Evolutionary conservation across 2,113 vertebrate species (phyloP).

Genomic region (Sylvilagus bachmani): DNA sequence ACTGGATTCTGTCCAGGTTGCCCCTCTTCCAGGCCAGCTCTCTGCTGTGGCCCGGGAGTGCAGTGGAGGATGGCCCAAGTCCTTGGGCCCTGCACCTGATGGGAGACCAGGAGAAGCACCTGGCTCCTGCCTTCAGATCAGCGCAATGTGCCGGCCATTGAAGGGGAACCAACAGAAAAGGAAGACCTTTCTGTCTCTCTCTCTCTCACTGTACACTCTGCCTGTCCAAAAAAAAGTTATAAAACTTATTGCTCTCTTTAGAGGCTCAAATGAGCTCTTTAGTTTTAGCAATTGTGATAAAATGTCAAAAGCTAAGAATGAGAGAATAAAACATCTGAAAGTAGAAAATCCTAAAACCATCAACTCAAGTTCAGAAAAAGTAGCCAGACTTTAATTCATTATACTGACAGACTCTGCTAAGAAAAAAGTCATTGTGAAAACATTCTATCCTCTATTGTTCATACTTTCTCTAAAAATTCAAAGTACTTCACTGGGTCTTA

Average conservation of each 20-base stretch:
- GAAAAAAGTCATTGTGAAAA: neutral
- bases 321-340: constrained; percentile 15
- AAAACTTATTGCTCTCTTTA: neutral
- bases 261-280: constrained; percentile 3
- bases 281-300: constrained; percentile 12
- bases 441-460: neutral
- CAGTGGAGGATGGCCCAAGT: too few relatives aligned
- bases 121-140: too few relatives aligned
- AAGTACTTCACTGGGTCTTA: neutral
- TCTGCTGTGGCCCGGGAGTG: too few relatives aligned
- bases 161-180: too few relatives aligned
- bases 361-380: constrained; percentile 10
- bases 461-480: constrained; percentile 11
- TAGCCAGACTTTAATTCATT: neutral
- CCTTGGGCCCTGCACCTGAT: too few relatives aligned
- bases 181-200: too few relatives aligned
- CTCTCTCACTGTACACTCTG: too few relatives aligned
- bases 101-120: too few relatives aligned
- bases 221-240: too few relatives aligned
- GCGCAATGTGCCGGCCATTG: too few relatives aligned
- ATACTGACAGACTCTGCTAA: neutral
- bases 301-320: constrained; percentile 49
- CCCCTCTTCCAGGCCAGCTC: too few relatives aligned
- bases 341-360: constrained; percentile 25
- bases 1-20: too few relatives aligned